These are phyloP conservation scores for Aphis craccivora DNA, from an alignment of 1,140 invertebrate species.

Conservation along the genomic window DNA sequence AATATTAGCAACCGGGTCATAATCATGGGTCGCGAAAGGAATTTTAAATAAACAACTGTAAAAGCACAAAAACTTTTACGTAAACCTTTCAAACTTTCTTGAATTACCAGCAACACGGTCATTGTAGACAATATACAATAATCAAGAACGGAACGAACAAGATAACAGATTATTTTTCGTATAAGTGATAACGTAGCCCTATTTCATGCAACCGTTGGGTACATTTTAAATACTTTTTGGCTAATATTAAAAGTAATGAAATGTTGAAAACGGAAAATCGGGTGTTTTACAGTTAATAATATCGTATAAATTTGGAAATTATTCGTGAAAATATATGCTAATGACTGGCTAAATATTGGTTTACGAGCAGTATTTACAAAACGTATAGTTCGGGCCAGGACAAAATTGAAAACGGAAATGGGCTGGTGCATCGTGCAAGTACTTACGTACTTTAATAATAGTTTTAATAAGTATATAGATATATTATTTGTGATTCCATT, in stretches of 20 bases:
- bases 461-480: background rate
- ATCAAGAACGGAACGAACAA: no score
- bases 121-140: no score
- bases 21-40: background rate
- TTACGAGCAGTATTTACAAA: no score
- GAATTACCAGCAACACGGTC: background rate
- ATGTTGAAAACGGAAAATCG: background rate
- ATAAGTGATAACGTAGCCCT: no score
- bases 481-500: background rate
- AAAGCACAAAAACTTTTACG: background rate
- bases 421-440: no score
- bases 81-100: background rate
- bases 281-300: background rate
- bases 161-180: no score
- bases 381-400: background rate
- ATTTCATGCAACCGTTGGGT: no score
- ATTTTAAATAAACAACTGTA: background rate
- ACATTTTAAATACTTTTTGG: background rate
- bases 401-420: no score
- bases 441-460: background rate
- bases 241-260: background rate
- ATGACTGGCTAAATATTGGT: background rate
- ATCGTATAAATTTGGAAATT: background rate
- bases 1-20: background rate
- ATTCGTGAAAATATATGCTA: background rate